Conservation (phyloP, 2,797 vertebrate species). For the Ceryle rudis region DNA sequence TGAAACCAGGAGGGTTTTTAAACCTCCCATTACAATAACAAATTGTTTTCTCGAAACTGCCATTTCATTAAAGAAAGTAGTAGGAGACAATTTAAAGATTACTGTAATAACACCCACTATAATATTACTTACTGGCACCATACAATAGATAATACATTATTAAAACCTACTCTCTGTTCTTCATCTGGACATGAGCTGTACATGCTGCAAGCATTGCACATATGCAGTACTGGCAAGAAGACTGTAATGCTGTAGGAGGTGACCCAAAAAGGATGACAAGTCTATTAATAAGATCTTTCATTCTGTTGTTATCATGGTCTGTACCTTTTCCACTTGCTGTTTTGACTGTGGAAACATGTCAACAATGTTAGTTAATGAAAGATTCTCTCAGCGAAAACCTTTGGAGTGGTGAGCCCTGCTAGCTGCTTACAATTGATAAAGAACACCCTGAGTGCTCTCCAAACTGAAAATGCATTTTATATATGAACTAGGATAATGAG, state of each 20-base stretch:
- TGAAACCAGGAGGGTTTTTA: conserved; percentile 30
- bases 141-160: background rate
- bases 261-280: background rate
- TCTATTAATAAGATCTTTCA: background rate
- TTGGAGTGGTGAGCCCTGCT: background rate
- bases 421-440: background rate
- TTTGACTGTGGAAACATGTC: background rate
- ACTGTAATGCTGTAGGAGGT: background rate
- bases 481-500: background rate
- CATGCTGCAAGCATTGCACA: background rate
- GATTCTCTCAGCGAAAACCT: background rate
- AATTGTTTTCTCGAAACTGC: conserved; percentile 29
- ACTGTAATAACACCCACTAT: background rate
- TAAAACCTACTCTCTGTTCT: background rate
- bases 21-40: background rate
- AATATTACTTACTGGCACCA: background rate
- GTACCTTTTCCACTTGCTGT: background rate
- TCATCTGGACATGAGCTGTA: background rate
- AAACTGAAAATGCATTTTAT: background rate
- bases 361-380: background rate
- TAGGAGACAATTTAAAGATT: conserved; percentile 27
- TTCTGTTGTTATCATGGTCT: background rate
- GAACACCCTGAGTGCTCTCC: background rate
- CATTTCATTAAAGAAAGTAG: conserved; percentile 32
- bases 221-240: background rate